These are phyloP conservation scores for Callionymus lyra DNA, from an alignment of 2,113 vertebrate species.

Conservation along the genomic window DNA sequence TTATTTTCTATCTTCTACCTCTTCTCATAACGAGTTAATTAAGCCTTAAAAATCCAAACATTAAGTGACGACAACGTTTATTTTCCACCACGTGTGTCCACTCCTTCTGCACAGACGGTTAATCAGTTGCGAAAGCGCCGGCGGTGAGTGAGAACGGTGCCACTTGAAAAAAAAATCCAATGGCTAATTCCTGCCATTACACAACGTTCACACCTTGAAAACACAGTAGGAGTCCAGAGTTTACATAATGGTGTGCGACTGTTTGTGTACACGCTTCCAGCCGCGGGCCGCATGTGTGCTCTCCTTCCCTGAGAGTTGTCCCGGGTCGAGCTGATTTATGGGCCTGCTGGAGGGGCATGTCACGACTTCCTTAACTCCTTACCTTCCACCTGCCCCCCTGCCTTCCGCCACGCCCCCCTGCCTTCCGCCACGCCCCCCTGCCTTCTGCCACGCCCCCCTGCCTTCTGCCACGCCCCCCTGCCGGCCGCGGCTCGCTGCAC, in stretches of 20 bases:
- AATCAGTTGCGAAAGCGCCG: no score
- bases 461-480: constrained; percentile 12
- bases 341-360: constrained; percentile 52
- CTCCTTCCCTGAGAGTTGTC: constrained; percentile 20
- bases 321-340: constrained; percentile 51
- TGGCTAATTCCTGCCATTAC: constrained; percentile 22
- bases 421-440: constrained; percentile 13
- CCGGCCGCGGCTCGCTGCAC: constrained; percentile 15
- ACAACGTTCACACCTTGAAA: constrained; percentile 29
- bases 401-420: constrained; percentile 14
- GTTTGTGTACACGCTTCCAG: neutral
- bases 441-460: constrained; percentile 14
- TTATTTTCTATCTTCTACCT: no score
- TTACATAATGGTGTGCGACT: constrained; percentile 27
- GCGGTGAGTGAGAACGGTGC: no score
- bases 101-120: no score
- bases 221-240: constrained; percentile 23
- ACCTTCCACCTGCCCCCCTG: constrained; percentile 13
- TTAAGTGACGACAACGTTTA: no score
- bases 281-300: constrained; percentile 3
- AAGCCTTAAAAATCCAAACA: no score
- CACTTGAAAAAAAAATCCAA: constrained; percentile 6
- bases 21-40: no score
- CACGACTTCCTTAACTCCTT: constrained; percentile 61
- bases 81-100: no score